Evolutionary conservation across 2,888 invertebrate species (phyloP), one percentile per base, ranked within the genome.

Genomic region (Masnerella sp.): DNA sequence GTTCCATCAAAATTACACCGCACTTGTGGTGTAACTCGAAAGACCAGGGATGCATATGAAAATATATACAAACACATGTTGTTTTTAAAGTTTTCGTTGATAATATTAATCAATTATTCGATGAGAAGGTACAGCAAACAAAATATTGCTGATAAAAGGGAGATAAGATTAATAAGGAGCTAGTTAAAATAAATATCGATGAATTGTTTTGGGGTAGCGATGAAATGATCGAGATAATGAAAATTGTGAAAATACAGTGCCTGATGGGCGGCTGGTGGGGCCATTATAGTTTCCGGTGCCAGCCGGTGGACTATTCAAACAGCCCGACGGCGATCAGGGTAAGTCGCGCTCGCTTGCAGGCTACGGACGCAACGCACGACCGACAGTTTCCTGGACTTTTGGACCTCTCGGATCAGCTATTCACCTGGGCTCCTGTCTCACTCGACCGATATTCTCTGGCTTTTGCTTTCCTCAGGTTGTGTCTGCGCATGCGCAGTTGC

Each of bases 191-290:
- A n/a, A 20, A 42, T 9, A 11, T 51, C 36, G 38, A 58, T 76
- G 32, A 64, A 56, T 59, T 49, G 59, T 51, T 64, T 71, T 61
- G 72, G 30, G 40, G 74, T 75, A 49, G 14, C 7, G n/a, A 17
- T 32, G 2, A 8, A 40, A 45, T 45, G 61, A 49, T 65, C 64
- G 79, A 79, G 79, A 82, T 79, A 79, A 80, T 73, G 30, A 75
- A 67, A 73, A 65, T 78, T 82, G 78, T 83, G 70, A 56, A 83
- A 81, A 88, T 88, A 88, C 90, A 95, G 95, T 92, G 93, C 89
- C 91, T 94, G 90, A 93, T 93, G 93, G 93, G 94, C 85, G 96
- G 96, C 88, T 96, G 96, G 96, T 93, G 94, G 91, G 91, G 92
- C 86, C 92, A 95, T 86, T 96, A 96, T 92, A 95, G 93, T 89